A percentile compares a stretch with the other conserved stretches of the same genome.
phyloP scores from a whole-genome alignment of 2,888 invertebrate genomes.

The Ophioninae sp. region DNA sequence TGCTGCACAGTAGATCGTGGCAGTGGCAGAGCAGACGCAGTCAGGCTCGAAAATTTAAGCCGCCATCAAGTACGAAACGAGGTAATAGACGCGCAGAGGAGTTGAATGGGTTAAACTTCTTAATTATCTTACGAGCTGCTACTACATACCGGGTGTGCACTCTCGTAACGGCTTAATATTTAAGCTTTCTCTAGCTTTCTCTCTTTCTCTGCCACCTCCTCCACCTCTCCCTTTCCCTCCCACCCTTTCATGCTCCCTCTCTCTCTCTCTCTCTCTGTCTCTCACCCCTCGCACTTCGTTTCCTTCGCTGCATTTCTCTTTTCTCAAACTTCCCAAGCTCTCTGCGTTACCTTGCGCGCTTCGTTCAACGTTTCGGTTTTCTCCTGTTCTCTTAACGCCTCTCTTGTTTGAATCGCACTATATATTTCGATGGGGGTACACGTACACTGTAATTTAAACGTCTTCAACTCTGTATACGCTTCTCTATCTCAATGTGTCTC shows the following conservation, averaged over 20 bases:
- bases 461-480: conserved; percentile 37
- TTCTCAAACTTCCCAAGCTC: conserved; percentile 54
- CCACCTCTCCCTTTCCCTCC: conserved; percentile 34
- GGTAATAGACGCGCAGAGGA: conserved; percentile 63
- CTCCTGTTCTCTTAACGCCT: conserved; percentile 39
- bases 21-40: conserved; percentile 56
- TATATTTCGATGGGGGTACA: conserved; percentile 34
- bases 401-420: conserved; percentile 36
- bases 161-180: conserved; percentile 64
- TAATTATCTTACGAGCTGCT: conserved; percentile 63
- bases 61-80: conserved; percentile 64
- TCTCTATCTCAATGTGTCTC: conserved; percentile 21
- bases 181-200: conserved; percentile 51
- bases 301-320: conserved; percentile 21
- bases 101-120: conserved; percentile 67
- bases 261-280: conserved; percentile 27
- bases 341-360: conserved; percentile 46
- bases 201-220: not conserved
- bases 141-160: conserved; percentile 60
- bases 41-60: conserved; percentile 63
- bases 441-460: conserved; percentile 29
- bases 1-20: conserved; percentile 41
- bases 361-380: conserved; percentile 34
- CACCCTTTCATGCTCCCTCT: conserved; percentile 17
- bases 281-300: not conserved